Evolutionary conservation across 2,113 vertebrate genomes (phyloP).

Genomic region (Rhizomys pruinosus): DNA sequence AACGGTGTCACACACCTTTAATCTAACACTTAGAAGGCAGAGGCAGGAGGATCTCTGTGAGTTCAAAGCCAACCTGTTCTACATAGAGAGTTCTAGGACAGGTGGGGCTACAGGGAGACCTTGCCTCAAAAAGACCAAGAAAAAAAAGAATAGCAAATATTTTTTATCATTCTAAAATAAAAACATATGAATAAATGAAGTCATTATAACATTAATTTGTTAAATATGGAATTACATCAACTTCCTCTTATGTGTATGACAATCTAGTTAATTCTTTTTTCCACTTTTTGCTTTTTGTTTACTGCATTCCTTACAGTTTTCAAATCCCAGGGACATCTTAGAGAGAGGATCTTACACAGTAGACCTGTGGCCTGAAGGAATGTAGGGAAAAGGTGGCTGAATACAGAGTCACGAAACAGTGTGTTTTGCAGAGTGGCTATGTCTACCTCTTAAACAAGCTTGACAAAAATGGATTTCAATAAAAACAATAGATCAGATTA

Average conservation of each 20-base stretch:
- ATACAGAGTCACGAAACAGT: too few relatives aligned
- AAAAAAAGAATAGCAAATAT: background rate
- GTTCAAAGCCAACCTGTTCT: too few relatives aligned
- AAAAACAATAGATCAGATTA: background rate
- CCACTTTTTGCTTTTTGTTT: too few relatives aligned
- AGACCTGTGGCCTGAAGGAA: background rate
- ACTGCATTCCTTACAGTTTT: background rate
- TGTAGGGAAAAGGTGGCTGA: background rate
- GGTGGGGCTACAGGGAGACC: too few relatives aligned
- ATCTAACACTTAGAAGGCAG: too few relatives aligned
- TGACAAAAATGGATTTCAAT: background rate
- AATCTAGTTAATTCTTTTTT: background rate
- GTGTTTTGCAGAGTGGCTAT: background rate
- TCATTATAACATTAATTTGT: background rate
- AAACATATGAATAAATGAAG: background rate
- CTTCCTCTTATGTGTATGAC: background rate
- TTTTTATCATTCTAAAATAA: background rate
- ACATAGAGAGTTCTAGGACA: too few relatives aligned
- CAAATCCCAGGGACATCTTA: background rate
- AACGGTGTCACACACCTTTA: too few relatives aligned
- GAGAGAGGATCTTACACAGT: background rate
- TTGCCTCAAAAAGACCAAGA: too few relatives aligned
- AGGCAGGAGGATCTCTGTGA: too few relatives aligned
- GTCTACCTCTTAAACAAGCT: background rate
- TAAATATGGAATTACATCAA: background rate